A percentile compares a stretch with the other conserved stretches of the same genome.
These are phyloP conservation scores for Tridacna gigas DNA, from an alignment of 2,888 invertebrate species.

Conservation along the genomic window DNA sequence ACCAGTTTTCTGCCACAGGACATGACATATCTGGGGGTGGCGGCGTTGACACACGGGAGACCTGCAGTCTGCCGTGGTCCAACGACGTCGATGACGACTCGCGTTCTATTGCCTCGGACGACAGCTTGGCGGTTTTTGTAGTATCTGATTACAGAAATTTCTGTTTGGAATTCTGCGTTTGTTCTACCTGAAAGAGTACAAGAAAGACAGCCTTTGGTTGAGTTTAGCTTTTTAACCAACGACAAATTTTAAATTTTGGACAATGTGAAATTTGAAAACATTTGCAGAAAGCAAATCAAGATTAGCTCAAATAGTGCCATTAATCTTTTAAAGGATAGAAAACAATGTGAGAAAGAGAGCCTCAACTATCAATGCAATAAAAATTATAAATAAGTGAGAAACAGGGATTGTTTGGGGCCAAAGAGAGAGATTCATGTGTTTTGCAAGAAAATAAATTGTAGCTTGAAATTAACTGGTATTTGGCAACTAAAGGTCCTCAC, in stretches of 20 bases:
- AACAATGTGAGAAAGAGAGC: too few species aligned
- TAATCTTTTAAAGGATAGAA: too few species aligned
- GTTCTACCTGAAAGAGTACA: not conserved
- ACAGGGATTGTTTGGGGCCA: too few species aligned
- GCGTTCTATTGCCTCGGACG: constrained; percentile 71
- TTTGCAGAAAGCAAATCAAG: not conserved
- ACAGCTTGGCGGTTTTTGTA: constrained; percentile 72
- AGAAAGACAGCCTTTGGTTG: too few species aligned
- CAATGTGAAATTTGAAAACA: not conserved
- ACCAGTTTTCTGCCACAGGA: constrained; percentile 99
- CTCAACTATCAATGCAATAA: too few species aligned
- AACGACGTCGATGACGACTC: constrained; percentile 76
- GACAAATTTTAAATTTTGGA: not conserved
- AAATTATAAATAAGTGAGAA: too few species aligned
- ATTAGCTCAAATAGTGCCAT: not conserved
- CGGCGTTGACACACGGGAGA: constrained; percentile 96
- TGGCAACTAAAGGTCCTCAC: too few species aligned
- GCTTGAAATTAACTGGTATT: too few species aligned
- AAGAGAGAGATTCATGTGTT: too few species aligned
- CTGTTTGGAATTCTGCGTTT: not conserved
- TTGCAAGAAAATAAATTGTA: too few species aligned
- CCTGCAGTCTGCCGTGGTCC: constrained; percentile 88
- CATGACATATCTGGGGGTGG: constrained; percentile 88
- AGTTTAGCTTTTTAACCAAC: not conserved
- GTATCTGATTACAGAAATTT: constrained; percentile 2